phyloP scores from a whole-genome alignment of 30 jellyfish, hydroid and myxozoan species.

The Aurelia sp. region DNA sequence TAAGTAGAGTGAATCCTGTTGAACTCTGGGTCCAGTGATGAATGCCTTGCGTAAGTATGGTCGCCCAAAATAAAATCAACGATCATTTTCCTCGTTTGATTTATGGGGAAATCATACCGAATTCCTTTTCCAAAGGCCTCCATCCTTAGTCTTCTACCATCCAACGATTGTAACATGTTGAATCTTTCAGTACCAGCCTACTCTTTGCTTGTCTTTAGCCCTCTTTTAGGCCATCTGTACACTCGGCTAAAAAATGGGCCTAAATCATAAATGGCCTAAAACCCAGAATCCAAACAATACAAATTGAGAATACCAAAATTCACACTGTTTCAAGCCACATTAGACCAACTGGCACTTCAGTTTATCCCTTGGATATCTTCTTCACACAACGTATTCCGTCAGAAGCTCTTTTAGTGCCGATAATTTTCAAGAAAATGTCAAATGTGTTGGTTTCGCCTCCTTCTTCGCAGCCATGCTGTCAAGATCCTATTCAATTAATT shows the following conservation, averaged over 20 bases:
- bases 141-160: slow-evolving; percentile 29
- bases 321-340: too few species aligned
- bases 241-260: background rate
- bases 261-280: background rate
- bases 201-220: background rate
- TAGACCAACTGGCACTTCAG: too few species aligned
- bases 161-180: slow-evolving; percentile 9
- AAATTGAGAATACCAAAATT: too few species aligned
- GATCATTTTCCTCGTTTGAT: slow-evolving; percentile 25
- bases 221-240: background rate
- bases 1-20: slow-evolving; percentile 67
- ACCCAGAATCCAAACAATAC: background rate
- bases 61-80: slow-evolving; percentile 66
- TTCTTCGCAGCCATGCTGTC: too few species aligned
- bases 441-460: too few species aligned
- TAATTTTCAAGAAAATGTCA: too few species aligned
- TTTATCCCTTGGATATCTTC: too few species aligned
- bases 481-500: too few species aligned
- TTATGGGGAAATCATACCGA: slow-evolving; percentile 31
- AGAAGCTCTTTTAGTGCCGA: too few species aligned
- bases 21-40: slow-evolving; percentile 77
- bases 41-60: slow-evolving; percentile 79
- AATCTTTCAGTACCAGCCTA: background rate
- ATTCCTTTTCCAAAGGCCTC: slow-evolving; percentile 26
- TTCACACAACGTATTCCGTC: too few species aligned